phyloP scores from a whole-genome alignment of 2,888 invertebrate genomes.

The Netelia virgata region DNA sequence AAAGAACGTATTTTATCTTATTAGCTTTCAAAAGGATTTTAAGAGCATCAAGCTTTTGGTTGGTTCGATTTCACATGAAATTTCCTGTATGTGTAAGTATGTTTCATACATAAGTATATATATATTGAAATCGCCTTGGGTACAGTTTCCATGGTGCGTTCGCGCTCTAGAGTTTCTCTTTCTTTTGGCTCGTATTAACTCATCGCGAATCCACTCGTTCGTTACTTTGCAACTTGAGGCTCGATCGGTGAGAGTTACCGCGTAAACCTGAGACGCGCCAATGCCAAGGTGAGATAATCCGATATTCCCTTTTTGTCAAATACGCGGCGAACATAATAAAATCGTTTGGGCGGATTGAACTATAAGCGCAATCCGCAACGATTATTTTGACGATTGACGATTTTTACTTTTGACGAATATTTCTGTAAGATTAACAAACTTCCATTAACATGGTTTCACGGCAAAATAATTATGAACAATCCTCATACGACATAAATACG shows the following conservation, averaged over 20 bases:
- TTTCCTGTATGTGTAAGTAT: too few relatives aligned
- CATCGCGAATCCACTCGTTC: background rate
- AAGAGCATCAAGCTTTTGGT: too few relatives aligned
- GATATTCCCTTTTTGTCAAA: background rate
- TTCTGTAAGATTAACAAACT: too few relatives aligned
- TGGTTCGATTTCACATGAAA: too few relatives aligned
- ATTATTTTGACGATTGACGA: too few relatives aligned
- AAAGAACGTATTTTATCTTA: too few relatives aligned
- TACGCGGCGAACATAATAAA: background rate
- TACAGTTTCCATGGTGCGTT: constrained; percentile 6
- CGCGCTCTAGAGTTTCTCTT: background rate
- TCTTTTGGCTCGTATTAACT: background rate
- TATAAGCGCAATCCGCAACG: constrained; percentile 3
- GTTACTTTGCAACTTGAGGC: background rate
- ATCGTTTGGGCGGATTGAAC: background rate
- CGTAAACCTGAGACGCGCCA: constrained; percentile 35
- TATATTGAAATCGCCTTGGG: background rate
- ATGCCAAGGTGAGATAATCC: constrained; percentile 56
- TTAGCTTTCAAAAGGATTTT: too few relatives aligned
- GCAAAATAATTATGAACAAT: background rate
- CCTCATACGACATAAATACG: too few relatives aligned
- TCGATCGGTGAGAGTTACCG: constrained; percentile 2
- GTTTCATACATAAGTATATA: too few relatives aligned
- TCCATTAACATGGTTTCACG: too few relatives aligned
- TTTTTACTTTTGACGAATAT: too few relatives aligned